Evolutionary conservation across 2,113 vertebrate genomes (phyloP), one percentile per base, ranked within the genome.

Genomic region (Saccopteryx bilineata): DNA sequence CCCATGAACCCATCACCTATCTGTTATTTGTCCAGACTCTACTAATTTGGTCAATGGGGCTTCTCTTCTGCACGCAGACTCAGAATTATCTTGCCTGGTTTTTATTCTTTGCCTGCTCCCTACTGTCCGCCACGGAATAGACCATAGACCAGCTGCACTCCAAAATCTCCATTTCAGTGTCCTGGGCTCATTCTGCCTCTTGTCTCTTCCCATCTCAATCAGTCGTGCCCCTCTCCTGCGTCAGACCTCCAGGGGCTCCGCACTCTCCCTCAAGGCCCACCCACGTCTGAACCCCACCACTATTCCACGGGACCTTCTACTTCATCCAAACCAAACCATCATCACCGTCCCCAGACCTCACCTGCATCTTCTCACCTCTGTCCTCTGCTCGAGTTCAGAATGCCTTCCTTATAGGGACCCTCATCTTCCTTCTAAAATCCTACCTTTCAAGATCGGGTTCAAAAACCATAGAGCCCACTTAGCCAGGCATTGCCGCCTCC

Each of bases 81-180:
- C 11, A 18, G 28, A 39, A 24, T 78, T 33, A 10, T 2, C 8
- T 28, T 15, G 66, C 15, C 26, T 23, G 2, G 6, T 50, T 65
- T 18, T 58, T 4, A 4, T 13, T 56, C 28, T 33, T 72, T 0
- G 1, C 6, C 14, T 1, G 11, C 7, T 31, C 58, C 39, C 9
- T 9, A 3, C 0, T 4, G 63, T 12, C 90, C 66, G 61, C 5
- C 26, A 14, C 0, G 1, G 58, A 17, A 31, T 0, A n/a, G 52
- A 33, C 6, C 31, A 2, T 0, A 0, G 63, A 26, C 28, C 39
- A 31, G 19, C 46, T 1, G 21, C 52, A 2, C 13, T 39, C 8
- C 12, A 68, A 46, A n/a, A 8, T 83, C 89, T n/a, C 48, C 21
- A 18, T 46, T 48, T 58, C 9, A 7, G 5, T 0, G 48, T 10